These are phyloP conservation scores for Notoglanidium macrostoma DNA, from an alignment of 2,797 vertebrate genomes.

Conservation along the genomic window DNA sequence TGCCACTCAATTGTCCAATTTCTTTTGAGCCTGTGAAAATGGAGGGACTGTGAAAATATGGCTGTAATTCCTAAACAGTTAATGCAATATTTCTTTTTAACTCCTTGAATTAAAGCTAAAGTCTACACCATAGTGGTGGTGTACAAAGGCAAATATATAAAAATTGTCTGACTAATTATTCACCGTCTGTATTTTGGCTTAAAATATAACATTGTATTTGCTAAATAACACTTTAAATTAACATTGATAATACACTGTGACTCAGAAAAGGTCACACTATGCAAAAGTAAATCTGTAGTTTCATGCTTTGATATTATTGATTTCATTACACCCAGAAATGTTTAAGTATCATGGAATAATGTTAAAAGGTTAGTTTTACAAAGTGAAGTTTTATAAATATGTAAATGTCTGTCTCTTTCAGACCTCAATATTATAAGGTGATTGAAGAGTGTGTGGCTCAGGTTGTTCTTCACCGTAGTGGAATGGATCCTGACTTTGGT, in stretches of 20 bases:
- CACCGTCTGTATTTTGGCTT: not conserved
- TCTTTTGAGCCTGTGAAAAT: not conserved
- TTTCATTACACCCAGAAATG: conserved; percentile 72
- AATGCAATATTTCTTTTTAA: not conserved
- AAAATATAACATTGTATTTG: not conserved
- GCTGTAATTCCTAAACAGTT: not conserved
- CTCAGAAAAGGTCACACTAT: not conserved
- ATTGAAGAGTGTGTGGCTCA: conserved; percentile 97
- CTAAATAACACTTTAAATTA: not conserved
- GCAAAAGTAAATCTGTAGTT: conserved; percentile 13
- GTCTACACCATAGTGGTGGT: not conserved
- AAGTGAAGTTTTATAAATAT: conserved; percentile 36
- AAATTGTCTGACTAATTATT: not conserved
- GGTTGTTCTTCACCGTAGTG: conserved; percentile 91
- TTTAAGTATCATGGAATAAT: conserved; percentile 68
- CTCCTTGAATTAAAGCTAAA: not conserved
- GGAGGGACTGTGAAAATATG: not conserved
- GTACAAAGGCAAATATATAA: not conserved
- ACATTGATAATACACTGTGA: not conserved
- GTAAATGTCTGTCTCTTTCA: conserved; percentile 64
- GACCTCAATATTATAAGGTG: conserved; percentile 98
- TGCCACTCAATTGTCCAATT: not conserved
- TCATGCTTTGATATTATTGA: conserved; percentile 67
- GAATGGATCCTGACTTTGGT: conserved; percentile 94
- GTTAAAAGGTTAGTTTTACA: conserved; percentile 47